A percentile compares a stretch with the other conserved stretches of the same genome.
phyloP scores from a whole-genome alignment of 2,113 vertebrate species.

The Charina bottae region DNA sequence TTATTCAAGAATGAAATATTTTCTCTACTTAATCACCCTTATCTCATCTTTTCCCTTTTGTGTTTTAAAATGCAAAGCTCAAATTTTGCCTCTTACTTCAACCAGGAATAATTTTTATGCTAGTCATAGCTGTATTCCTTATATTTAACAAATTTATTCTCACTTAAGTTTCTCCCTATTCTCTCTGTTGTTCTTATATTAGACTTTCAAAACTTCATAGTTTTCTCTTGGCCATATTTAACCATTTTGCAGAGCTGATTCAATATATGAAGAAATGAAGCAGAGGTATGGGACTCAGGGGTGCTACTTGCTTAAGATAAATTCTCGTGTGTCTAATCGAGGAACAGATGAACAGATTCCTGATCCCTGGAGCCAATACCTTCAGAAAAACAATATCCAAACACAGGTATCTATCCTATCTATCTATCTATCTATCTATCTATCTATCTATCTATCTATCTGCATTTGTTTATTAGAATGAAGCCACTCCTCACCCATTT shows the following conservation, averaged over 20 bases:
- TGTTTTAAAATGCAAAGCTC: neutral
- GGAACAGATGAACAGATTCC: constrained; percentile 93
- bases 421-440: neutral
- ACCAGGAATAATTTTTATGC: neutral
- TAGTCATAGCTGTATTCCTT: neutral
- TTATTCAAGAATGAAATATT: neutral
- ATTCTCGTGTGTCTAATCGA: constrained; percentile 83
- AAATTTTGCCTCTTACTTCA: neutral
- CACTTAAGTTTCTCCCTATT: neutral
- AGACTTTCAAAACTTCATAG: neutral
- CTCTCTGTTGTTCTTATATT: neutral
- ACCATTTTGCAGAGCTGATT: constrained; percentile 84
- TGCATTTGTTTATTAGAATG: neutral
- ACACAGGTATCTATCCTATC: constrained; percentile 79
- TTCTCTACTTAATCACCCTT: neutral
- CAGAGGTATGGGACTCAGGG: constrained; percentile 94
- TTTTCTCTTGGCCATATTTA: constrained; percentile 26
- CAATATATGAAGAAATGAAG: constrained; percentile 96
- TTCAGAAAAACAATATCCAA: constrained; percentile 87
- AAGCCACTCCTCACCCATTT: neutral
- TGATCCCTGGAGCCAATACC: constrained; percentile 98
- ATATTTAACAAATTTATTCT: neutral
- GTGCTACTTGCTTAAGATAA: constrained; percentile 96
- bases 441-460: neutral
- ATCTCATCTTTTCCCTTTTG: neutral